phyloP scores from a whole-genome alignment of 2,113 vertebrate genomes.

The Phaetusa simplex region DNA sequence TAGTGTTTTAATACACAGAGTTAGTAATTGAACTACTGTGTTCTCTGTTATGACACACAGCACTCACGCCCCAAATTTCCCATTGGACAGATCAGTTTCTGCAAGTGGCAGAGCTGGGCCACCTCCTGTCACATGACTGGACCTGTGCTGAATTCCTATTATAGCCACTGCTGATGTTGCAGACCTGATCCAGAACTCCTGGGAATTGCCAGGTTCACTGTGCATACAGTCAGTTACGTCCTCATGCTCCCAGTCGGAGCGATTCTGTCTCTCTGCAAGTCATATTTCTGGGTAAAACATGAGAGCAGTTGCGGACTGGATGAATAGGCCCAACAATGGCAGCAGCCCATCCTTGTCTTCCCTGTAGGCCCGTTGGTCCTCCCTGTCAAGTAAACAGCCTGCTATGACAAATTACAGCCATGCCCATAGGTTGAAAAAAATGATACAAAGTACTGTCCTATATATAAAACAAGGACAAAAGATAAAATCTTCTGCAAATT shows the following conservation, averaged over 20 bases:
- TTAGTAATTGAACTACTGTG: neutral
- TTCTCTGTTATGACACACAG: neutral
- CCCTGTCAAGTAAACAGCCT: neutral
- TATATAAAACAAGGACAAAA: neutral
- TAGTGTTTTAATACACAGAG: neutral
- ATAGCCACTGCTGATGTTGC: neutral
- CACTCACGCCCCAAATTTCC: neutral
- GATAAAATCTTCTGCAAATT: neutral
- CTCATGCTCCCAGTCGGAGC: neutral
- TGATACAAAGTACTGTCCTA: neutral
- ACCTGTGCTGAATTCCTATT: neutral
- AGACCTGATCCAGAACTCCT: neutral
- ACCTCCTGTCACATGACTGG: neutral
- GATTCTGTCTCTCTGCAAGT: neutral
- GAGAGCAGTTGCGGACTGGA: neutral
- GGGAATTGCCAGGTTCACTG: neutral
- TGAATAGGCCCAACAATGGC: neutral
- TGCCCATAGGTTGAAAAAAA: neutral
- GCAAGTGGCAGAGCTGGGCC: neutral
- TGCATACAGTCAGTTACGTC: neutral
- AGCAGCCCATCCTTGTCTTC: neutral
- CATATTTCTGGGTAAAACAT: neutral
- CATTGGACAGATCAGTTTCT: neutral
- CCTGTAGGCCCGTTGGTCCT: neutral
- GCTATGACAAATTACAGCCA: neutral